A percentile compares a stretch with the other conserved stretches of the same genome.
Evolutionary conservation across 1,140 invertebrate species (phyloP).

Genomic region (Apolygus lucorum): DNA sequence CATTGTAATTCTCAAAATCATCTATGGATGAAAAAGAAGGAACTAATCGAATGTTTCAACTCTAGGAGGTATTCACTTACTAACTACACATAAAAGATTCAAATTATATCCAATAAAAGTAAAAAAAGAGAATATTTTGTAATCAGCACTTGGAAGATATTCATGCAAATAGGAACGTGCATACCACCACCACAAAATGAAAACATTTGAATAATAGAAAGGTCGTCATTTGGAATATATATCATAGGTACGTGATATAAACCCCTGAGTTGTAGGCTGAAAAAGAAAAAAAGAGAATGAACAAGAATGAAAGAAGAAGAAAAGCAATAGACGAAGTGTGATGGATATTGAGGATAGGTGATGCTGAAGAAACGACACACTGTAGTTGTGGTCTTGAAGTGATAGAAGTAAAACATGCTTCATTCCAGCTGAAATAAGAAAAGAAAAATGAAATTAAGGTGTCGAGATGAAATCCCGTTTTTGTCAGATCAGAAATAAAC

Average conservation of each 20-base stretch:
- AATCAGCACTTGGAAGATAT: conserved; percentile 22
- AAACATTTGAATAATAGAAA: not conserved
- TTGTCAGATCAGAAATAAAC: no score
- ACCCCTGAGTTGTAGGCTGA: no score
- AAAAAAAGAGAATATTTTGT: not conserved
- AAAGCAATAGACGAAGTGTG: not conserved
- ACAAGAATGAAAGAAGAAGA: conserved; percentile 18
- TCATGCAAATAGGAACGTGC: conserved; percentile 12
- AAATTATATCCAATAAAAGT: conserved; percentile 12
- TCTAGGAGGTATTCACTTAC: no score
- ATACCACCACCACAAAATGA: conserved; percentile 21
- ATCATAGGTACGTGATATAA: no score
- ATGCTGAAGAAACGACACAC: conserved; percentile 1
- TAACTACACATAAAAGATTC: not conserved
- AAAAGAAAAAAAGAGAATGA: conserved; percentile 19
- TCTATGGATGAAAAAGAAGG: no score
- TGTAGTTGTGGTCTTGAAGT: conserved; percentile 1
- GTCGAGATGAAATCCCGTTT: not conserved
- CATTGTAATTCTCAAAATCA: no score
- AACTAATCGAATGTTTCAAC: no score
- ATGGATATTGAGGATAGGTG: conserved; percentile 15
- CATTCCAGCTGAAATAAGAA: conserved; percentile 24
- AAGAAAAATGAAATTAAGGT: conserved; percentile 15
- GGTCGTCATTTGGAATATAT: no score
- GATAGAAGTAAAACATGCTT: conserved; percentile 21